Percentiles rank a stretch among this genome's conserved stretches.
These are phyloP conservation scores for Dynastes maya DNA, from an alignment of 2,888 invertebrate species.

Conservation along the genomic window DNA sequence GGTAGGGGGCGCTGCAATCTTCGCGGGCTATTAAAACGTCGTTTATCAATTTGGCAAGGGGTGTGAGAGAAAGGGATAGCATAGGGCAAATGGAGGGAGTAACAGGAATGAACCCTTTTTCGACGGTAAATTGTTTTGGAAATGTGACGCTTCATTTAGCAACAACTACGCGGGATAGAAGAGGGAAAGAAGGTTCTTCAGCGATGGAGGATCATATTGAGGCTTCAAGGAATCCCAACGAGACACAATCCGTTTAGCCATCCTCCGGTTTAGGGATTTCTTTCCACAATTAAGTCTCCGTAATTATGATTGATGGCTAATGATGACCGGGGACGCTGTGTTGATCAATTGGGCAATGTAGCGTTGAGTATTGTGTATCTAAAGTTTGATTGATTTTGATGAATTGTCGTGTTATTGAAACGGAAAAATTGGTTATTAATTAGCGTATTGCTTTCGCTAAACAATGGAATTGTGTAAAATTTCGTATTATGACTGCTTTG, in stretches of 20 bases:
- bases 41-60: slow-evolving; percentile 23
- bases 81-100: too few species aligned
- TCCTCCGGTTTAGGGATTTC: slow-evolving; percentile 5
- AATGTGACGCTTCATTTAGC: slow-evolving; percentile 18
- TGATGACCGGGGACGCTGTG: too few species aligned
- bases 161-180: neutral
- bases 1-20: neutral
- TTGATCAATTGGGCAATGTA: neutral
- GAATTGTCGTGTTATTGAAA: neutral
- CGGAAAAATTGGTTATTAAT: too few species aligned
- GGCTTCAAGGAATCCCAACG: too few species aligned
- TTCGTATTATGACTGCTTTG: too few species aligned
- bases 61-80: neutral
- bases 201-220: too few species aligned
- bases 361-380: neutral
- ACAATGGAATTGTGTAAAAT: too few species aligned
- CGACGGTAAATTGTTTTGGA: slow-evolving; percentile 18
- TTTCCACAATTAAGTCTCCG: slow-evolving; percentile 22
- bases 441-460: too few species aligned
- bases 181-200: neutral
- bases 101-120: neutral
- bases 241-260: neutral
- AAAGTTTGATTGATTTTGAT: slow-evolving; percentile 15
- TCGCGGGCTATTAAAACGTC: slow-evolving; percentile 19
- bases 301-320: slow-evolving; percentile 17